Evolutionary conservation across 2,113 vertebrate genomes (phyloP).

Genomic region (Pithys albifrons): DNA sequence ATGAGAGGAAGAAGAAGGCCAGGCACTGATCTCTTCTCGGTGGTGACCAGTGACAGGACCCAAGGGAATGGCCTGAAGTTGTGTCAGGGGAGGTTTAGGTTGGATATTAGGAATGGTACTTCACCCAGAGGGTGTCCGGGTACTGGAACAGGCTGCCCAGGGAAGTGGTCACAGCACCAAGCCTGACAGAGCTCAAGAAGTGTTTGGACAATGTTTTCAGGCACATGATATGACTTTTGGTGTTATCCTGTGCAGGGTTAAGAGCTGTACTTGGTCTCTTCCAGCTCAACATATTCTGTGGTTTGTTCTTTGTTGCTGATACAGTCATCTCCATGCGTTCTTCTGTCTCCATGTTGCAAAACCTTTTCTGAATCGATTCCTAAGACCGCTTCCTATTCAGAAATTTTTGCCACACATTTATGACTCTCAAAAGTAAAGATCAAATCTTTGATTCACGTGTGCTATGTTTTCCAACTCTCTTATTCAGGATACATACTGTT

Average conservation of each 20-base stretch:
- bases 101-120: neutral
- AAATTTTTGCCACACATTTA: neutral
- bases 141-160: neutral
- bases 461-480: neutral
- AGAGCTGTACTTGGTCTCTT: neutral
- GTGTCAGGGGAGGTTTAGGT: neutral
- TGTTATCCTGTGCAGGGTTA: neutral
- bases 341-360: neutral
- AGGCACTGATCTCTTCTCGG: neutral
- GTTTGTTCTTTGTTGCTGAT: neutral
- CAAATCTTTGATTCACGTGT: neutral
- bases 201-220: neutral
- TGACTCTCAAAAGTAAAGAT: neutral
- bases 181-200: neutral
- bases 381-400: neutral
- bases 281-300: neutral
- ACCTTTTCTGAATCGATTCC: neutral
- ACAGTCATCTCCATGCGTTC: neutral
- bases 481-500: neutral
- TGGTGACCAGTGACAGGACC: neutral
- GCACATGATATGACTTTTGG: neutral
- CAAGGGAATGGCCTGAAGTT: neutral
- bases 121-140: neutral
- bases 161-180: neutral
- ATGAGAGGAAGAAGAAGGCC: neutral